Conservation (phyloP, 1,140 invertebrate species). For the Cephus cinctus region DNA sequence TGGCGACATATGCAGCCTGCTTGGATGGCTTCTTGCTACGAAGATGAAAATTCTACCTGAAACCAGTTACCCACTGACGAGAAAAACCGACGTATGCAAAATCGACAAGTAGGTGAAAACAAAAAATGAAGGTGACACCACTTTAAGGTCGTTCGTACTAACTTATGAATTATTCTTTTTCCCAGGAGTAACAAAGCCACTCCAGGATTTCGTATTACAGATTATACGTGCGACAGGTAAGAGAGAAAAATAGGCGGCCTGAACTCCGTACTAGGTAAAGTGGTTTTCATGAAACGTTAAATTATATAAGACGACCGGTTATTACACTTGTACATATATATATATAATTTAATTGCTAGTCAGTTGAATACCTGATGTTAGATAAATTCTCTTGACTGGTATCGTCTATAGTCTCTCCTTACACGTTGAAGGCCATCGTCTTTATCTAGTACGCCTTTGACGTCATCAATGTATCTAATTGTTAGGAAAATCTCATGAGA, state of each 20-base stretch:
- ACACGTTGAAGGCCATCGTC: too few relatives aligned
- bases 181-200: constrained; percentile 29
- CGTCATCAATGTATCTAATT: too few relatives aligned
- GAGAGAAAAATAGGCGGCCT: constrained; percentile 28
- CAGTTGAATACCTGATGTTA: too few relatives aligned
- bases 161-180: constrained; percentile 13
- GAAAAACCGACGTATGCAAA: constrained; percentile 62
- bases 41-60: constrained; percentile 62
- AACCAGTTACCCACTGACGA: constrained; percentile 66
- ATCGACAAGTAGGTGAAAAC: constrained; percentile 43
- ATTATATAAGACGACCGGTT: too few relatives aligned
- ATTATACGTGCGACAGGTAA: constrained; percentile 58
- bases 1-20: constrained; percentile 76
- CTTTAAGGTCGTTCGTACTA: constrained; percentile 6
- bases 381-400: too few relatives aligned
- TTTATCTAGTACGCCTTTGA: too few relatives aligned
- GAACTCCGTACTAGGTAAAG: too few relatives aligned
- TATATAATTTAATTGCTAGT: too few relatives aligned
- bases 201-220: constrained; percentile 36
- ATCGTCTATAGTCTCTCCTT: too few relatives aligned
- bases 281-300: too few relatives aligned
- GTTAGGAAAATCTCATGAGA: too few relatives aligned
- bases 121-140: constrained; percentile 5
- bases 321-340: too few relatives aligned
- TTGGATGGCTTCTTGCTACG: constrained; percentile 68